These are phyloP conservation scores for Catocala fraxini DNA, from an alignment of 2,888 invertebrate genomes.

Conservation along the genomic window DNA sequence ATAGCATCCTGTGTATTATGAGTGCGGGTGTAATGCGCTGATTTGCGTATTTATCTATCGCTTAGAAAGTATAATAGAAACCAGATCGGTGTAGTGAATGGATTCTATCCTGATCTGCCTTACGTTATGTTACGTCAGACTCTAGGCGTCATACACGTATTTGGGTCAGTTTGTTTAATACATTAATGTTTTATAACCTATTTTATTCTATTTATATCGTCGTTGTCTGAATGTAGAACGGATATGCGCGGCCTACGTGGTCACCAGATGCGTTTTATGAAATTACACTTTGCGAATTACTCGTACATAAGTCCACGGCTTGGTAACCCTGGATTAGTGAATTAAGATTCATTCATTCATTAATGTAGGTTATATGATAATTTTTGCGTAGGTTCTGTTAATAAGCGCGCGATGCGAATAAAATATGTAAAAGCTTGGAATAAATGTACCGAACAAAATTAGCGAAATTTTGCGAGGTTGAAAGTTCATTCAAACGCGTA, in stretches of 20 bases:
- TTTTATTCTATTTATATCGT: constrained; percentile 73
- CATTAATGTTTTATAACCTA: constrained; percentile 76
- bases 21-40: constrained; percentile 35
- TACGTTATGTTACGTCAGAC: constrained; percentile 74
- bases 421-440: not conserved
- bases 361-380: constrained; percentile 16
- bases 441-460: constrained; percentile 7
- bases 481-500: constrained; percentile 52
- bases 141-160: constrained; percentile 75
- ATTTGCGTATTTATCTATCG: constrained; percentile 43
- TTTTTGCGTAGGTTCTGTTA: constrained; percentile 9
- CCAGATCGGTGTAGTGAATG: constrained; percentile 66
- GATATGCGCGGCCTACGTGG: constrained; percentile 54
- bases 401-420: constrained; percentile 3
- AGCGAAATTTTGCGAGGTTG: constrained; percentile 33
- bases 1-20: constrained; percentile 44
- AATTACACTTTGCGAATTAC: constrained; percentile 34
- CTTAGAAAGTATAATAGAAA: constrained; percentile 59
- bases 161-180: constrained; percentile 80
- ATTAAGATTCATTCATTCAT: constrained; percentile 23
- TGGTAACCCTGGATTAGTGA: constrained; percentile 35
- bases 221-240: constrained; percentile 64
- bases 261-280: constrained; percentile 48
- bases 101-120: constrained; percentile 61
- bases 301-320: constrained; percentile 18